Evolutionary conservation across 1,140 invertebrate genomes (phyloP), one percentile per base, ranked within the genome.

Genomic region (Drosophila obscura): DNA sequence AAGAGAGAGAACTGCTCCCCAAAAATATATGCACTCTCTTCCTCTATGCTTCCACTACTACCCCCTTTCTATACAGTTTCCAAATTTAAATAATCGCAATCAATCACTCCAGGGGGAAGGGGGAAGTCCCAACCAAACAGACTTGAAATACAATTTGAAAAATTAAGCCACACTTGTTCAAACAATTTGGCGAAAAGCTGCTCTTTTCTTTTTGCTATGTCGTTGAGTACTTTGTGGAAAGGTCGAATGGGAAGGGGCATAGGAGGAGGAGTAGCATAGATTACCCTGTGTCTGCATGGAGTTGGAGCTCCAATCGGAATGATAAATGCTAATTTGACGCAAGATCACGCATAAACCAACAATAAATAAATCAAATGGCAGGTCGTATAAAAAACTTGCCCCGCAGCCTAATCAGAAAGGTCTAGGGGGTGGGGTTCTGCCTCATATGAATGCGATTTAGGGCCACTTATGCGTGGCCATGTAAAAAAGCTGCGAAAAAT

Each of bases 341-440:
- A 84, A 88, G 88, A 90, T 90, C 88, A 90, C 88, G 88, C 89
- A 90, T 87, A 79, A 88, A 88, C 80, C 88, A 90, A 88, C 83
- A 89, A 89, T 88, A 89, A 78, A 90, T 90, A 90, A 90, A 90
- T 90, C 88, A 88, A 88, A 83, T 62, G 76, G 84, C 59, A 88
- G 80, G 83, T 88, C 83, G 72, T 53, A 89, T 63, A 88, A 83
- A 89, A 88, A 88, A 88, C 58, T 50, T 72, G 46, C 83, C 71
- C 75, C 65, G 49, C 49, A 26, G 4, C 31, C 8, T 19, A 28
- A 8, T 35, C 15, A 26, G 15, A 7, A 0, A 19, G 22, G 22
- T 0, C 9, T 8, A 31, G 28, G 22, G 56, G 15, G 16, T 22
- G 16, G 45, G 51, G 35, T 13, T 16, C n/a, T 43, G 26, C 28